phyloP scores from a whole-genome alignment of 2,113 vertebrate genomes.

The Lamprotornis superbus region DNA sequence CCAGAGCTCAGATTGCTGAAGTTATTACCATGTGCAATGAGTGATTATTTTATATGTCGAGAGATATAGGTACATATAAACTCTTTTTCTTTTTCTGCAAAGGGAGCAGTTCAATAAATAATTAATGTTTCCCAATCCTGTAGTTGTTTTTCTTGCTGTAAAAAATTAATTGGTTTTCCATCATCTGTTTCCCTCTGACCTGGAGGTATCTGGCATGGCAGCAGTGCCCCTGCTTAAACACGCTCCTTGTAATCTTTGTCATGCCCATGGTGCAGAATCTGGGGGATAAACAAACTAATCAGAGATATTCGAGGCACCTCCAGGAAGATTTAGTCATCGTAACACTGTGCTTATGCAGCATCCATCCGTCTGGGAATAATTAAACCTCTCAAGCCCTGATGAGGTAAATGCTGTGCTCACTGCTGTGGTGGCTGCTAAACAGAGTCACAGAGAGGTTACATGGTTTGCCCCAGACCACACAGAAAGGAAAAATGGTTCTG shows the following conservation, averaged over 20 bases:
- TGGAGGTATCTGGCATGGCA: constrained; percentile 56
- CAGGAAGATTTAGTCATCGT: constrained; percentile 49
- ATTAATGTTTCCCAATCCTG: constrained; percentile 75
- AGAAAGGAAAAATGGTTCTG: neutral
- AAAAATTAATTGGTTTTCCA: constrained; percentile 80
- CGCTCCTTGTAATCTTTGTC: constrained; percentile 33
- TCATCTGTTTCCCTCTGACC: constrained; percentile 70
- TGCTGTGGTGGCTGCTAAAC: neutral
- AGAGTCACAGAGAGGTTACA: constrained; percentile 52
- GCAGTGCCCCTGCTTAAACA: constrained; percentile 65
- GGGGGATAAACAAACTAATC: constrained; percentile 48
- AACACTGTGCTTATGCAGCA: constrained; percentile 6
- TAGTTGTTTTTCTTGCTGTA: constrained; percentile 72
- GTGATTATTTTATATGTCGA: constrained; percentile 9
- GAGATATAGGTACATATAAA: neutral
- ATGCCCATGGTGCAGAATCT: constrained; percentile 59
- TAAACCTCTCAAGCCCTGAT: neutral
- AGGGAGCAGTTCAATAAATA: constrained; percentile 78
- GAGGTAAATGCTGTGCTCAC: neutral
- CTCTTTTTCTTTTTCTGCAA: neutral
- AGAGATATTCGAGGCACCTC: constrained; percentile 47
- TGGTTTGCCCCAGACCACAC: constrained; percentile 11
- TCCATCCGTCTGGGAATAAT: constrained; percentile 47
- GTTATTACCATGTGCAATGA: constrained; percentile 37
- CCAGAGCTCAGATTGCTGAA: constrained; percentile 16